A percentile compares a stretch with the other conserved stretches of the same genome.
Conservation (phyloP, 2,797 vertebrate species). For the Acipenser ruthenus region DNA sequence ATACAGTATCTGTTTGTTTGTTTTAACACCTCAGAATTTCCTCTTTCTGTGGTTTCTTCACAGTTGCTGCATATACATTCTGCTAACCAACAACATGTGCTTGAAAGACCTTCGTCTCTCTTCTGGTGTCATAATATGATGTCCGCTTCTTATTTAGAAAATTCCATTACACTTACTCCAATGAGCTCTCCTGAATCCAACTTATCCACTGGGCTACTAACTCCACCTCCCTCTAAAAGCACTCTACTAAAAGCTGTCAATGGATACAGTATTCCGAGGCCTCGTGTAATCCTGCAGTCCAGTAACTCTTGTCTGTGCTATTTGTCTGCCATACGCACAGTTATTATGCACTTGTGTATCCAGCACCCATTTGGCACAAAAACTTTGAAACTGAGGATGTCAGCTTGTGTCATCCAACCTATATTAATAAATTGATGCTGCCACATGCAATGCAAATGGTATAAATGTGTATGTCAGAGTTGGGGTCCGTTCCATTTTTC, state of each 20-base stretch:
- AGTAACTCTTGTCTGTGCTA: slow-evolving; percentile 21
- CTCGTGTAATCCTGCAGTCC: slow-evolving; percentile 65
- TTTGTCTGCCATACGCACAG: slow-evolving; percentile 14
- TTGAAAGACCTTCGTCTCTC: slow-evolving; percentile 78
- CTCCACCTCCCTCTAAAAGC: slow-evolving; percentile 74
- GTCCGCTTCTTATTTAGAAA: slow-evolving; percentile 80
- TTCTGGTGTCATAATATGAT: slow-evolving; percentile 79
- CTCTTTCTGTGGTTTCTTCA: slow-evolving; percentile 61
- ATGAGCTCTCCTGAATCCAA: slow-evolving; percentile 83
- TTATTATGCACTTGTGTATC: neutral
- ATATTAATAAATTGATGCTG: no score
- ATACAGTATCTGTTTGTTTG: neutral
- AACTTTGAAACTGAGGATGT: no score
- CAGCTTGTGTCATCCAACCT: no score
- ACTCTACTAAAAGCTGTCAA: slow-evolving; percentile 61
- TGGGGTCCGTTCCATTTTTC: no score
- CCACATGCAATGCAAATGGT: no score
- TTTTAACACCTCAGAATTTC: slow-evolving; percentile 39
- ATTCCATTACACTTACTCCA: slow-evolving; percentile 81
- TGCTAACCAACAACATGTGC: slow-evolving; percentile 68
- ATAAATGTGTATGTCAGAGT: no score
- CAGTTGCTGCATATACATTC: slow-evolving; percentile 78
- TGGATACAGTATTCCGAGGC: slow-evolving; percentile 73
- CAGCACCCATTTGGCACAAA: neutral
- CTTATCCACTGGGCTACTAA: slow-evolving; percentile 73